These are phyloP conservation scores for Smittia sp. DNA, from an alignment of 2,888 invertebrate genomes.

Conservation along the genomic window DNA sequence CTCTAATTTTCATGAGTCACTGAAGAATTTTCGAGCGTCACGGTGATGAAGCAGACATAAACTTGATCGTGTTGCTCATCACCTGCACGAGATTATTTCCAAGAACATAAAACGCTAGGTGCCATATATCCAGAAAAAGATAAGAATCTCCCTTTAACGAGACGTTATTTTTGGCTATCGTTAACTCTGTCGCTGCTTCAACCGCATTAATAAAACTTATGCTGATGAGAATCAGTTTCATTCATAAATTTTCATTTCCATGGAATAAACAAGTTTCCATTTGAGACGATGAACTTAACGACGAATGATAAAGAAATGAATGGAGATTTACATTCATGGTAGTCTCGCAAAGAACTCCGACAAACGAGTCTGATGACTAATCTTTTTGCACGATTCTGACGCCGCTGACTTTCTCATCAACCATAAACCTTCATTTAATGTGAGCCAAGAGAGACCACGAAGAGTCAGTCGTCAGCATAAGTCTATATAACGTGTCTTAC, in stretches of 20 bases:
- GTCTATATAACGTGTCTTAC: conserved; percentile 1
- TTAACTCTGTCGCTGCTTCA: background rate
- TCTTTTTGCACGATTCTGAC: conserved; percentile 16
- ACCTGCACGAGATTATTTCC: too few relatives aligned
- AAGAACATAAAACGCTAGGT: too few relatives aligned
- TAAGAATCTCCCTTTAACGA: background rate
- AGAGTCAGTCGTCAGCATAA: background rate
- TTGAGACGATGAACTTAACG: background rate
- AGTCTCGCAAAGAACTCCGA: conserved; percentile 16
- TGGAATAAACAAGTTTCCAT: background rate
- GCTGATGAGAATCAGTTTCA: conserved; percentile 3
- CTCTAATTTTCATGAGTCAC: conserved; percentile 18
- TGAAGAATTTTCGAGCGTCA: conserved; percentile 2
- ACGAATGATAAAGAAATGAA: background rate
- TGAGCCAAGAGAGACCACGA: conserved; percentile 20
- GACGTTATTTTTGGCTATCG: background rate
- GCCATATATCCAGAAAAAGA: background rate
- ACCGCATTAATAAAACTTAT: background rate
- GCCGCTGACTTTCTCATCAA: conserved; percentile 1
- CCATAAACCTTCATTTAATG: conserved; percentile 29
- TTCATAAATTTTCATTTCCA: background rate
- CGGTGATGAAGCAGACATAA: background rate
- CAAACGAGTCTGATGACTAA: conserved; percentile 36
- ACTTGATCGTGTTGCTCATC: background rate
- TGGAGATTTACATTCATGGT: background rate